Conservation (phyloP, 2,888 invertebrate genomes). For the Diabrotica balteata region DNA sequence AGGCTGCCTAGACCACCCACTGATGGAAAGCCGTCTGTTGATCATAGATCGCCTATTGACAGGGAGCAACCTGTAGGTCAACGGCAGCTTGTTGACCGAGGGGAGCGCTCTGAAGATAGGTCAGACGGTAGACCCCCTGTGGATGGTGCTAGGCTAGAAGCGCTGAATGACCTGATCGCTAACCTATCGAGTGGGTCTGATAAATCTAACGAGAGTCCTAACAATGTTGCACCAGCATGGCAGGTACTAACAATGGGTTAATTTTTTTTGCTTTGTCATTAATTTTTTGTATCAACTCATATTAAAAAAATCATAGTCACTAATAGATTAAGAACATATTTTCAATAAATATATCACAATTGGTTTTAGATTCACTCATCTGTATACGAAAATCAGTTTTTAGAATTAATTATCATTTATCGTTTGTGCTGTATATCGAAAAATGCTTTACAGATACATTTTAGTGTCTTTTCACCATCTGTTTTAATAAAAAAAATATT, state of each 20-base stretch:
- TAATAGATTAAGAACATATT: no score
- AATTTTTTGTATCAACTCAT: no score
- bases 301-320: no score
- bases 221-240: slow-evolving; percentile 58
- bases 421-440: no score
- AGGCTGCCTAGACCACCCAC: background rate
- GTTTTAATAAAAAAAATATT: no score
- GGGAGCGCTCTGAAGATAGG: background rate
- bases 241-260: slow-evolving; percentile 57
- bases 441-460: no score
- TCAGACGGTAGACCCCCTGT: slow-evolving; percentile 6
- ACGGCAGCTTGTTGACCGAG: background rate
- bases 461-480: no score
- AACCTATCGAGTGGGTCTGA: slow-evolving; percentile 60
- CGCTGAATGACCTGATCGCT: slow-evolving; percentile 60
- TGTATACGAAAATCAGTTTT: no score
- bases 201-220: slow-evolving; percentile 58
- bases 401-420: no score
- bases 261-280: slow-evolving; percentile 22
- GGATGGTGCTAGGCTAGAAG: slow-evolving; percentile 53
- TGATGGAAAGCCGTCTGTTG: slow-evolving; percentile 1
- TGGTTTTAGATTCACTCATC: no score
- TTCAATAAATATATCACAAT: no score
- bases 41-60: background rate
- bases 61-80: no score